Percentiles rank a stretch among this genome's conserved stretches.
Evolutionary conservation across 2,113 vertebrate species (phyloP).

Genomic region (Nipponia nippon): DNA sequence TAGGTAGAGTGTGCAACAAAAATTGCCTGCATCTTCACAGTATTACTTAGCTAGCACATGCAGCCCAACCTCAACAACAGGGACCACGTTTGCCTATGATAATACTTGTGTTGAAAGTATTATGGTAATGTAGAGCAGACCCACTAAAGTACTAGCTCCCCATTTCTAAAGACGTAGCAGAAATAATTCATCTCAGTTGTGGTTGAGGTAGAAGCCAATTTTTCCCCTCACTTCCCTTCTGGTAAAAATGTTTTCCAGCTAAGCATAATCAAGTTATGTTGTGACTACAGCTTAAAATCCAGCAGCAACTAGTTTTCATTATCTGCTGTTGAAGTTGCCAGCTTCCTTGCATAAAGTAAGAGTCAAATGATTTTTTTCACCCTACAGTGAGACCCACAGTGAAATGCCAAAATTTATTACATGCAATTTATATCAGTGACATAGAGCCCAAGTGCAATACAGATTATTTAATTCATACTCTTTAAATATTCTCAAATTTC

Average conservation of each 20-base stretch:
- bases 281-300: neutral
- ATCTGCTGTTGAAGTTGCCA: neutral
- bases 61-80: neutral
- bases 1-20: neutral
- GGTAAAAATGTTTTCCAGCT: neutral
- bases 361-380: neutral
- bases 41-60: neutral
- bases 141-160: neutral
- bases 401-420: neutral
- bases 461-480: neutral
- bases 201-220: neutral
- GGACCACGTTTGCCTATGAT: neutral
- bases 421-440: accelerated
- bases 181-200: neutral
- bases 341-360: neutral
- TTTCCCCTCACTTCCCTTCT: neutral
- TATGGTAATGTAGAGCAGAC: neutral
- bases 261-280: neutral
- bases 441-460: accelerated
- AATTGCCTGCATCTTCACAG: neutral
- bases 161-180: neutral
- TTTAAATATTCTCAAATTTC: accelerated
- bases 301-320: neutral
- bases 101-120: neutral
- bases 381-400: neutral